Conservation (phyloP, 2,113 vertebrate species). For the Thunnus maccoyii region DNA sequence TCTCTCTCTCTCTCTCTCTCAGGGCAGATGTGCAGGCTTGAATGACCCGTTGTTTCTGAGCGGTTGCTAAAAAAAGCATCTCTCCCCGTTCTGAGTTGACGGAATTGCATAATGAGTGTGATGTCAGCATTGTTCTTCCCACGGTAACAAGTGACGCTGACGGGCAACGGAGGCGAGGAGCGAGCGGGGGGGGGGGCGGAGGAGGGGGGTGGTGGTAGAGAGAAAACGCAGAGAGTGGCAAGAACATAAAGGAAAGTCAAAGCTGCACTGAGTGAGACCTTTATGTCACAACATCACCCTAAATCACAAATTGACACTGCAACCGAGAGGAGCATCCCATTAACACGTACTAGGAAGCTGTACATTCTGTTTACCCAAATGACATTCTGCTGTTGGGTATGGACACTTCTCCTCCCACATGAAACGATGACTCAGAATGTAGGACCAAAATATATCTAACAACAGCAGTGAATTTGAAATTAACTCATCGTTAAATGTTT, state of each 20-base stretch:
- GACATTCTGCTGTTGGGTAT: not conserved
- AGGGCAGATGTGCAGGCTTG: constrained; percentile 59
- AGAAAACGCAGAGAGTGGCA: constrained; percentile 9
- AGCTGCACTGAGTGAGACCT: not conserved
- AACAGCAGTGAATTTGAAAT: not conserved
- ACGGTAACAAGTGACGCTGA: constrained; percentile 75
- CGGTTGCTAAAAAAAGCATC: constrained; percentile 70
- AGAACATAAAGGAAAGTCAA: constrained; percentile 34
- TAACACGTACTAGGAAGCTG: not conserved
- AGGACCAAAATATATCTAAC: not conserved
- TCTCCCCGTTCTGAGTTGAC: constrained; percentile 36
- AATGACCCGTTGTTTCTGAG: constrained; percentile 54
- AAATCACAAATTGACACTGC: constrained; percentile 19
- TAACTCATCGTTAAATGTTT: constrained; percentile 13
- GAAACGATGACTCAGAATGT: constrained; percentile 13
- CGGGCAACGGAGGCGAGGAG: constrained; percentile 11
- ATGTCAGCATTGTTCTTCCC: constrained; percentile 78
- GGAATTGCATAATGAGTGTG: constrained; percentile 77
- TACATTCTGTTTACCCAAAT: constrained; percentile 13
- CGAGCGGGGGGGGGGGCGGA: not conserved
- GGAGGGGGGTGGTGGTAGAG: constrained; percentile 5
- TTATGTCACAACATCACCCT: constrained; percentile 9
- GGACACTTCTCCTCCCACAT: constrained; percentile 7
- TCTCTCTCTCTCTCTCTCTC: not conserved
- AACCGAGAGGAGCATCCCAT: not conserved